Evolutionary conservation across 2,113 vertebrate species (phyloP).

Genomic region (cat (Felis catus)): DNA sequence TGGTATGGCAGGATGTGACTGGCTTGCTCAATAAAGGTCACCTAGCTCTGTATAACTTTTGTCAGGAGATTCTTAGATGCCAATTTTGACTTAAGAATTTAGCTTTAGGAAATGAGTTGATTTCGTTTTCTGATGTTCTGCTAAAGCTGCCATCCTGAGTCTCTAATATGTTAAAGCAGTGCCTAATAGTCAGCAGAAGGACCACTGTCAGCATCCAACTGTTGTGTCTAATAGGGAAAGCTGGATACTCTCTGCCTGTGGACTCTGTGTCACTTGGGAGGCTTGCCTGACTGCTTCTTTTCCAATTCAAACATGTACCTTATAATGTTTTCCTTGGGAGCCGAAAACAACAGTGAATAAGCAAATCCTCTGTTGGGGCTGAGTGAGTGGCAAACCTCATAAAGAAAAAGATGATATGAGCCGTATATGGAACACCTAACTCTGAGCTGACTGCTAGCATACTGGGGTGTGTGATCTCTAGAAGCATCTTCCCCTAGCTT

Average conservation of each 20-base stretch:
- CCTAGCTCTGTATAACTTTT: neutral
- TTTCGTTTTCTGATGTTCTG: neutral
- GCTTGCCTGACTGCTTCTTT: neutral
- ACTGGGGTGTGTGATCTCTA: neutral
- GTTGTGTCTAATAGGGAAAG: neutral
- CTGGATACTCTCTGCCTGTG: neutral
- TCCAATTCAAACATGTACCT: neutral
- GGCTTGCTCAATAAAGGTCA: neutral
- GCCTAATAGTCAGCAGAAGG: neutral
- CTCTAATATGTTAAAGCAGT: neutral
- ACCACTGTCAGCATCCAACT: too few relatives aligned
- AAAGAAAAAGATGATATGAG: neutral
- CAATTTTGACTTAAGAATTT: neutral
- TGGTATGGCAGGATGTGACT: neutral
- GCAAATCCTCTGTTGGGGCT: neutral
- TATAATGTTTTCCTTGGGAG: neutral
- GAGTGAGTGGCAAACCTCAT: neutral
- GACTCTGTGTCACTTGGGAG: neutral
- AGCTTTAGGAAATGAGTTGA: neutral
- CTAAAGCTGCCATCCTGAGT: neutral
- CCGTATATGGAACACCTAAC: neutral
- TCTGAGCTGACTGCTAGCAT: neutral
- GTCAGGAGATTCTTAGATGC: neutral
- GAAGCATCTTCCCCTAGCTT: neutral
- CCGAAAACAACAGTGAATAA: constrained; percentile 20